Percentiles rank a stretch among this genome's conserved stretches.
Evolutionary conservation across 2,113 vertebrate species (phyloP).

Genomic region (Perca flavescens): DNA sequence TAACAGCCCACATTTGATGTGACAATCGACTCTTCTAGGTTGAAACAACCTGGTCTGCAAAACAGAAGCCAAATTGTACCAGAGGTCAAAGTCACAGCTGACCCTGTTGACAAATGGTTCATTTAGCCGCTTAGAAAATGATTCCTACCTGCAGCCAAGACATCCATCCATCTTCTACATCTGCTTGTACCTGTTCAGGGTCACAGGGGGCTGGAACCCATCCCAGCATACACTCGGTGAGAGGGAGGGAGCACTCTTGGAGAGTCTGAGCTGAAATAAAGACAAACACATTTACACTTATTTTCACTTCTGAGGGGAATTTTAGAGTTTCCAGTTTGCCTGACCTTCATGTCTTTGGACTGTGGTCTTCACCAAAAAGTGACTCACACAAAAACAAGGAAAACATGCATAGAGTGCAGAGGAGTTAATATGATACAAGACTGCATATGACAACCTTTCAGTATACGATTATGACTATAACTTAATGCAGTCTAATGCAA

Average conservation of each 20-base stretch:
- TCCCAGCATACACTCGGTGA: slow-evolving; percentile 21
- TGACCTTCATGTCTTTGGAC: background rate
- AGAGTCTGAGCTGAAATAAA: background rate
- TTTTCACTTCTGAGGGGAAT: background rate
- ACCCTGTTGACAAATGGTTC: slow-evolving; percentile 69
- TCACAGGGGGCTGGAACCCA: slow-evolving; percentile 33
- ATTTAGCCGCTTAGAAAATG: slow-evolving; percentile 58
- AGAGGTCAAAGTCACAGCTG: slow-evolving; percentile 56
- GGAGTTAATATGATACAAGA: background rate
- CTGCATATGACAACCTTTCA: too few relatives aligned
- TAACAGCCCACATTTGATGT: background rate
- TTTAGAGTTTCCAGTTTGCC: background rate
- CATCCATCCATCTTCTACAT: slow-evolving; percentile 64
- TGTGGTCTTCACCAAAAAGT: background rate
- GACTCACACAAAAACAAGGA: background rate
- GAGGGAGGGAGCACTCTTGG: background rate
- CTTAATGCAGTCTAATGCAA: background rate
- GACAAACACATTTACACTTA: background rate
- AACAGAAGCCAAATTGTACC: slow-evolving; percentile 51
- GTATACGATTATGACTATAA: background rate
- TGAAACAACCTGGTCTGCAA: slow-evolving; percentile 55
- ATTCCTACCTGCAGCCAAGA: slow-evolving; percentile 64
- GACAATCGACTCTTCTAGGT: slow-evolving; percentile 21
- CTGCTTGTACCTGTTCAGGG: slow-evolving; percentile 51
- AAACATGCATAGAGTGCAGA: background rate